Base-by-base conservation (phyloP, 1,140 invertebrate genomes). In the Drosophila pseudoobscura region DNA sequence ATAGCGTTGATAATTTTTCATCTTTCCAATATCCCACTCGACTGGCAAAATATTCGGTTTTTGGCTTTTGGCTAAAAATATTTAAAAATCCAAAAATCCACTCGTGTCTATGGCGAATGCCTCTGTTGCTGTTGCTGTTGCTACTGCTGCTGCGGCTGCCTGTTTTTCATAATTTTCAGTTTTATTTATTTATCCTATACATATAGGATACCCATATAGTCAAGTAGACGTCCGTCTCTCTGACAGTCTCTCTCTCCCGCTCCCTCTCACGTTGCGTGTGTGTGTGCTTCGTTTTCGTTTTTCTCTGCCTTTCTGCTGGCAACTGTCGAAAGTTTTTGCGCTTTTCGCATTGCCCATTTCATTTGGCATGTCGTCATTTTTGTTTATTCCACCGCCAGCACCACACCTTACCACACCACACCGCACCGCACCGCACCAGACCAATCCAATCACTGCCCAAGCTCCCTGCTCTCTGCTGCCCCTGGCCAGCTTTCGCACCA, bases 121-220 rank as follows among this genome's bases (percentile, higher is more conserved):
- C 43, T 26, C 51, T 74, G 66, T 52, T 53, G 58, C 83, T 65
- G 43, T 24, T 62, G 60, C 35, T 52, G 41, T 57, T 26, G 20
- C 20, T 20, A 20, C 50, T 60, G 55, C 66, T 44, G 58, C 80
- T 74, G 75, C 56, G 46, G 58, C 82, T 65, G 82, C 78, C 82
- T 88, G 83, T 75, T 87, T 85, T 87, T 87, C 82, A 87, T 87
- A 87, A 88, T 87, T 85, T 82, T 87, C 77, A 53, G 72, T 64
- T 87, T 87, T 82, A 78, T 87, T 87, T 87, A 87, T 87, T 88
- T 87, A 75, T 75, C 58, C 57, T 47, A 82, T 59, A 78, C 49
- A 83, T 15, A 29, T n/a, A 7, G 26, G 54, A 26, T 5, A 26
- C 24, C 39, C 47, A 44, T 26, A 57, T 56, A 47, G 15, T 13